Percentiles rank a stretch among this genome's conserved stretches.
phyloP scores from a whole-genome alignment of 2,113 vertebrate species.

The Dunckerocampus dactyliophorus region DNA sequence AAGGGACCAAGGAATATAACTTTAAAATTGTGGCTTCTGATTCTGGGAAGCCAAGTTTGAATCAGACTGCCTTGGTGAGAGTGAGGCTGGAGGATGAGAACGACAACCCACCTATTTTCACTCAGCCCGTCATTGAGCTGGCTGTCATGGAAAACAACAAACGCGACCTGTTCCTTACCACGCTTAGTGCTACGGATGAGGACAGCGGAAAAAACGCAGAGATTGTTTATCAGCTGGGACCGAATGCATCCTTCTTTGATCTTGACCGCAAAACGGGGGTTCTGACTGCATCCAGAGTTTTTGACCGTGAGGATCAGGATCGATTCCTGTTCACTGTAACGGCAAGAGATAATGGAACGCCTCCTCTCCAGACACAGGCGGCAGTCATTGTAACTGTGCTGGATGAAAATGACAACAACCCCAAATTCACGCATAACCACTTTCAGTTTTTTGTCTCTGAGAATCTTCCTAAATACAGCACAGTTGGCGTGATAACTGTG shows the following conservation, averaged over 20 bases:
- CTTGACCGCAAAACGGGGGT: conserved; percentile 96
- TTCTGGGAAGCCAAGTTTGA: conserved; percentile 94
- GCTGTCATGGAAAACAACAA: conserved; percentile 97
- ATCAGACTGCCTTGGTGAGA: conserved; percentile 94
- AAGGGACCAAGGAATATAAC: conserved; percentile 98
- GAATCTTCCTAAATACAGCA: conserved; percentile 97
- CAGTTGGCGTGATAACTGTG: conserved; percentile 95
- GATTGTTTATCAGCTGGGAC: conserved; percentile 97
- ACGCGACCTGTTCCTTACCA: conserved; percentile 94
- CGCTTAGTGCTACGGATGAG: conserved; percentile 94
- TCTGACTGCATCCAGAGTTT: conserved; percentile 93
- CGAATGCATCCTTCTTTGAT: conserved; percentile 97
- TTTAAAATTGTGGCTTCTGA: conserved; percentile 98
- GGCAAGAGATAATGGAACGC: conserved; percentile 94
- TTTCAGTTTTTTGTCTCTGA: conserved; percentile 99
- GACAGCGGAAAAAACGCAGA: conserved; percentile 98
- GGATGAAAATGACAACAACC: conserved; percentile 98
- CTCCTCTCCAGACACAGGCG: conserved; percentile 93
- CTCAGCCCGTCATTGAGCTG: conserved; percentile 97
- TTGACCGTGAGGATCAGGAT: conserved; percentile 97
- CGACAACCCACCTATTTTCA: conserved; percentile 98
- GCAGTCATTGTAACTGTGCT: conserved; percentile 94
- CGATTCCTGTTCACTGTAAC: conserved; percentile 95
- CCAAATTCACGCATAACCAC: conserved; percentile 98
- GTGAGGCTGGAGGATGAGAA: conserved; percentile 97